A percentile compares a stretch with the other conserved stretches of the same genome.
Conservation (phyloP, 2,888 invertebrate genomes). For the Hemicrepidius hirtus region DNA sequence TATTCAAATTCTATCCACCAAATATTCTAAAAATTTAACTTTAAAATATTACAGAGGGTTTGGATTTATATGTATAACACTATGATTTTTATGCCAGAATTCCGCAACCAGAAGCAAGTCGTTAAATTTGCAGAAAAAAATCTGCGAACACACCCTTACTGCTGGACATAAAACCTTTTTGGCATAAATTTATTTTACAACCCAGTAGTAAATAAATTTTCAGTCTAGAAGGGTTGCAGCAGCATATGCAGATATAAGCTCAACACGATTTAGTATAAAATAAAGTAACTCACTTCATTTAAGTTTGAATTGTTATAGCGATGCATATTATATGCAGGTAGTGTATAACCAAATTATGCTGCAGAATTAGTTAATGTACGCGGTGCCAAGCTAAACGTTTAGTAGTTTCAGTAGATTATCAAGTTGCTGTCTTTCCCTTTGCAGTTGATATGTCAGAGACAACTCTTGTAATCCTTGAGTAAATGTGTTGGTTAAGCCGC, state of each 20-base stretch:
- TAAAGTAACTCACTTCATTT: too few species aligned
- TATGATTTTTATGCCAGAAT: slow-evolving; percentile 6
- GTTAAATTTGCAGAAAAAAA: slow-evolving; percentile 22
- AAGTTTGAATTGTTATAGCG: too few species aligned
- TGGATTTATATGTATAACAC: background rate
- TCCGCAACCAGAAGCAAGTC: slow-evolving; percentile 9
- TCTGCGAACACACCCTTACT: slow-evolving; percentile 6
- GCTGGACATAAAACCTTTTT: slow-evolving; percentile 30
- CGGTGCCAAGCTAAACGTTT: background rate
- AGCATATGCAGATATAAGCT: background rate
- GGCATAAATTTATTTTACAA: slow-evolving; percentile 30
- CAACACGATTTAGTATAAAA: background rate
- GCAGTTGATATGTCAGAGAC: slow-evolving; percentile 6
- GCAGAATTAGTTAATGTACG: too few species aligned
- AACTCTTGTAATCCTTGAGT: slow-evolving; percentile 32
- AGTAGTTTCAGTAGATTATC: slow-evolving; percentile 21
- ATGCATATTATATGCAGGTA: too few species aligned
- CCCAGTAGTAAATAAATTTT: slow-evolving; percentile 27
- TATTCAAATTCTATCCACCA: too few species aligned
- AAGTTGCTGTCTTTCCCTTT: slow-evolving; percentile 26
- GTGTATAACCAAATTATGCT: too few species aligned
- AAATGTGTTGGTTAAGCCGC: slow-evolving; percentile 29
- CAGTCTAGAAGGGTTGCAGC: background rate
- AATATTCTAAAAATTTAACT: too few species aligned
- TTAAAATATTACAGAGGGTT: too few species aligned